These are phyloP conservation scores for Drosophila paulistorum DNA, from an alignment of 1,140 invertebrate species.

Conservation along the genomic window DNA sequence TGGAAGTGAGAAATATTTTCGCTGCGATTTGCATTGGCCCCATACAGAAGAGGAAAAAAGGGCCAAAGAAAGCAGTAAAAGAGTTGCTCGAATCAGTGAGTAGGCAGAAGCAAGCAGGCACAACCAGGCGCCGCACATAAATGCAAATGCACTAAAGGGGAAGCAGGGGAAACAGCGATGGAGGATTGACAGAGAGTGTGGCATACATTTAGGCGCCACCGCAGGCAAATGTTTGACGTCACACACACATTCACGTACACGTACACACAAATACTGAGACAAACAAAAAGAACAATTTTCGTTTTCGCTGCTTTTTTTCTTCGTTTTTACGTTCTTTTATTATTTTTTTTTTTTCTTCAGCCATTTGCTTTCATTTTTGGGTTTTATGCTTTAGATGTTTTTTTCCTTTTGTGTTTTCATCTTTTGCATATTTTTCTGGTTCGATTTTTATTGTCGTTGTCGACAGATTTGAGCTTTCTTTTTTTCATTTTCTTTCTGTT, in stretches of 20 bases:
- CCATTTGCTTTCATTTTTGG: conserved; percentile 3
- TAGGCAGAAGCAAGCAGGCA: conserved; percentile 11
- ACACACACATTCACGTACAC: conserved; percentile 23
- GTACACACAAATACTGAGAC: background rate
- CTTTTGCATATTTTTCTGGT: conserved; percentile 74
- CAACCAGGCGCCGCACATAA: conserved; percentile 68
- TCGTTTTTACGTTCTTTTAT: no score
- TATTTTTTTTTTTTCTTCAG: background rate
- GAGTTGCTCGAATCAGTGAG: conserved; percentile 6
- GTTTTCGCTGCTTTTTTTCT: background rate
- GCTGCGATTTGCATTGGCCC: conserved; percentile 67
- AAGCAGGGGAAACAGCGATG: background rate
- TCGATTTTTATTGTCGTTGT: conserved; percentile 74
- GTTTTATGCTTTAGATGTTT: conserved; percentile 7
- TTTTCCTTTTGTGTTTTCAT: conserved; percentile 48
- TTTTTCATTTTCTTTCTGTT: conserved; percentile 33
- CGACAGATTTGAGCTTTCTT: conserved; percentile 59
- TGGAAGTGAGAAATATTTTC: conserved; percentile 78
- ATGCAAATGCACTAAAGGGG: conserved; percentile 72
- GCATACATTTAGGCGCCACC: conserved; percentile 75
- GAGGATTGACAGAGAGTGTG: conserved; percentile 47
- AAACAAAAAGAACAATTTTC: conserved; percentile 11
- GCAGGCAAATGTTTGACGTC: conserved; percentile 78
- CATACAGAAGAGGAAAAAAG: background rate
- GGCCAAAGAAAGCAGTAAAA: conserved; percentile 29